These are phyloP conservation scores for Morinoia aosen DNA, from an alignment of 2,888 invertebrate genomes.

Conservation along the genomic window DNA sequence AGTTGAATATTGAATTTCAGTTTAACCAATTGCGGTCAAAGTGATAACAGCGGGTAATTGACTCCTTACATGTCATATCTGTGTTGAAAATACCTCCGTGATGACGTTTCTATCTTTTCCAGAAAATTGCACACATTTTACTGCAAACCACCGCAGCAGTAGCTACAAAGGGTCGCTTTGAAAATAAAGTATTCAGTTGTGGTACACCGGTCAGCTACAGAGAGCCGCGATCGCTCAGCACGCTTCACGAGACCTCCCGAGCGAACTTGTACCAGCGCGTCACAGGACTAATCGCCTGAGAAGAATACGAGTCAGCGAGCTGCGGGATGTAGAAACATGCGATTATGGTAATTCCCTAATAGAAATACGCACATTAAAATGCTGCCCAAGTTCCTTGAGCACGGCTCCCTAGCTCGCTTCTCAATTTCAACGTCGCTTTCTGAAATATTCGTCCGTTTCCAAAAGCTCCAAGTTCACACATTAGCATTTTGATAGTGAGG, in stretches of 20 bases:
- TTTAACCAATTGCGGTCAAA: no score
- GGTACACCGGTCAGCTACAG: neutral
- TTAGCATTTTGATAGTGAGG: slow-evolving; percentile 17
- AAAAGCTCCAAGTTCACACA: neutral
- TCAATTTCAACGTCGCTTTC: neutral
- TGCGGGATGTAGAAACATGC: neutral
- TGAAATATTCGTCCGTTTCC: neutral
- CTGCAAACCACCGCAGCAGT: neutral
- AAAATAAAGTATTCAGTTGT: neutral
- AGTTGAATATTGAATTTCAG: no score
- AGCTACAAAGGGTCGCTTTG: neutral
- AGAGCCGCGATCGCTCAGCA: no score
- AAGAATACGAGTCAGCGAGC: neutral
- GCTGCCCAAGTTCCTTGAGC: neutral
- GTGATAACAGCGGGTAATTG: no score
- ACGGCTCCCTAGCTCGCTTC: neutral
- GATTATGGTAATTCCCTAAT: neutral
- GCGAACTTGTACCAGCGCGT: neutral
- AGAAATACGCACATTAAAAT: neutral
- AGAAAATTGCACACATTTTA: neutral
- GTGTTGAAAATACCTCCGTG: neutral
- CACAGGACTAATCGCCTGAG: neutral
- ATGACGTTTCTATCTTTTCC: neutral
- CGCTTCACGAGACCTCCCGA: neutral
- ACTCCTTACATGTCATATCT: no score